These are phyloP conservation scores for Drosophila pseudoobscura DNA, from an alignment of 1,140 invertebrate species.

Conservation along the genomic window DNA sequence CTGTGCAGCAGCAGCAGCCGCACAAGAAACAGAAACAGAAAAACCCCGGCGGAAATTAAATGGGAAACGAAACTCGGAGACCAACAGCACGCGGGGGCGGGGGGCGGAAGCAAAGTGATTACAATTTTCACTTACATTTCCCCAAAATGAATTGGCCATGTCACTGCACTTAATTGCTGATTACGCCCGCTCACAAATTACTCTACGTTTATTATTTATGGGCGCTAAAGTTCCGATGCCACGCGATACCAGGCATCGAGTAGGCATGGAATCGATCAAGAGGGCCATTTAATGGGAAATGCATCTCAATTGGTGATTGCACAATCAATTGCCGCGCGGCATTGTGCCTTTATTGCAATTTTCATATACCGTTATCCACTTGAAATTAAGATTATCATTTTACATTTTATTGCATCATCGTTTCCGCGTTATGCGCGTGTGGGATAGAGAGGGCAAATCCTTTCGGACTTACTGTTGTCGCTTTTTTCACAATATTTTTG, in stretches of 20 bases:
- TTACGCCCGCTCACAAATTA: conserved; percentile 16
- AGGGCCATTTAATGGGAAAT: not conserved
- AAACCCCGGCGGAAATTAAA: conserved; percentile 27
- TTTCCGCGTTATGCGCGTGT: no score
- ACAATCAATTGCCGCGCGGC: not conserved
- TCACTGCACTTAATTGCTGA: conserved; percentile 26
- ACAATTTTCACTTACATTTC: conserved; percentile 20
- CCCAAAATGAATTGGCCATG: conserved; percentile 29
- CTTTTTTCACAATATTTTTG: no score
- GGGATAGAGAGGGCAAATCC: no score
- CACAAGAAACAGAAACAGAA: not conserved
- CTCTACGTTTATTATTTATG: conserved; percentile 36
- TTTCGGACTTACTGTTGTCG: no score
- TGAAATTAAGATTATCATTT: no score
- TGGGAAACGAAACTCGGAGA: conserved; percentile 10
- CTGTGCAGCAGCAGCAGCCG: no score
- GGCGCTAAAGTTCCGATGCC: conserved; percentile 1
- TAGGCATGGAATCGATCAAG: no score
- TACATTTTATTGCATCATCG: no score
- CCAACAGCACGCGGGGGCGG: no score
- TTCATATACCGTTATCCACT: no score
- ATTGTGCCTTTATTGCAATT: no score
- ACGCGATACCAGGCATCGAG: not conserved
- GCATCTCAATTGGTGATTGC: conserved; percentile 21
- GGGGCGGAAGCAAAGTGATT: conserved; percentile 20